These are phyloP conservation scores for Sebastes schlegelii DNA, from an alignment of 2,113 vertebrate genomes.

Conservation along the genomic window DNA sequence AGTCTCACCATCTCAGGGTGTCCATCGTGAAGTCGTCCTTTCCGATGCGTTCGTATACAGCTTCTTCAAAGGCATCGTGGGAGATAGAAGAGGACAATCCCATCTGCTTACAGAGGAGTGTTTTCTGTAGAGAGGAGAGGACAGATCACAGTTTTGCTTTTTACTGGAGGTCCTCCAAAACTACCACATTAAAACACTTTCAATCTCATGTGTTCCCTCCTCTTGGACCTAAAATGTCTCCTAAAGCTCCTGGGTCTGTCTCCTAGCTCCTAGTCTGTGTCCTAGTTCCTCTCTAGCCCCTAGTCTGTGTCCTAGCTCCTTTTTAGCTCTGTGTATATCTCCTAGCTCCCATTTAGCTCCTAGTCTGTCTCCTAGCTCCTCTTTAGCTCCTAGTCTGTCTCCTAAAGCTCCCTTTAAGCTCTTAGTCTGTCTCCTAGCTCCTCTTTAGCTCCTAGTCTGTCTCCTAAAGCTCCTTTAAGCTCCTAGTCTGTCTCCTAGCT, in stretches of 20 bases:
- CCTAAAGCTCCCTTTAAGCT: background rate
- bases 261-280: background rate
- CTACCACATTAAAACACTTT: background rate
- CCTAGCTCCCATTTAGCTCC: background rate
- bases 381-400: background rate
- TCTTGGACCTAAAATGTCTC: background rate
- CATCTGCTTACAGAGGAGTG: conserved; percentile 89
- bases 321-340: no score
- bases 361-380: background rate
- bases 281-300: no score
- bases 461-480: background rate
- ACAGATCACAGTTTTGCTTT: background rate
- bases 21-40: conserved; percentile 88
- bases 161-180: background rate
- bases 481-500: background rate
- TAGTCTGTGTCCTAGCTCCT: no score
- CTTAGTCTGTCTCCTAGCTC: background rate
- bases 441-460: background rate
- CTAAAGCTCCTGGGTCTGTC: background rate
- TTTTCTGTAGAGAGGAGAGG: conserved; percentile 83
- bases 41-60: conserved; percentile 84
- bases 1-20: conserved; percentile 87
- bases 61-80: conserved; percentile 83
- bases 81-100: conserved; percentile 84
- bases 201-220: no score